Percentiles rank a stretch among this genome's conserved stretches.
Evolutionary conservation across 2,797 vertebrate species (phyloP).

Genomic region (Pantherophis alleghaniensis): DNA sequence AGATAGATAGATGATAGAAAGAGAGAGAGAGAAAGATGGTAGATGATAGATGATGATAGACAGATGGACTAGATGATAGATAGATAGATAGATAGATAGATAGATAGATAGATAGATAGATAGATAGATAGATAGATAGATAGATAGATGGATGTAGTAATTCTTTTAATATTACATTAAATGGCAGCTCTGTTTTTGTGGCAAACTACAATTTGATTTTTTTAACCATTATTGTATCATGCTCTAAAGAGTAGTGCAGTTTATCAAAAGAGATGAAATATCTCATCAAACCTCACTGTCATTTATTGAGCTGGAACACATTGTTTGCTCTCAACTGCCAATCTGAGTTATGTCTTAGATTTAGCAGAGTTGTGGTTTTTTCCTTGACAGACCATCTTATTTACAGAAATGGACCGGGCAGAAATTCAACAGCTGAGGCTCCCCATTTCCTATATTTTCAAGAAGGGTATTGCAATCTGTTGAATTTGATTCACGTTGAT

Average conservation of each 20-base stretch:
- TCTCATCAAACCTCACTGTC: slow-evolving; percentile 60
- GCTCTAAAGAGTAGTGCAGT: slow-evolving; percentile 55
- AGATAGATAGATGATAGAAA: neutral
- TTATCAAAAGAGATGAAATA: slow-evolving; percentile 45
- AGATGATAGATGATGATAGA: neutral
- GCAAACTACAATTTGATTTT: slow-evolving; percentile 39
- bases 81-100: too few relatives aligned
- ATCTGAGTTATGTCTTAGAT: slow-evolving; percentile 54
- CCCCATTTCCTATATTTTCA: neutral
- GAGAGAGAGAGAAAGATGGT: too few relatives aligned
- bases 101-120: too few relatives aligned
- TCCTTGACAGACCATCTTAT: neutral
- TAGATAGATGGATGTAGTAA: neutral
- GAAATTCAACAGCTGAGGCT: neutral
- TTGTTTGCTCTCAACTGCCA: slow-evolving; percentile 60
- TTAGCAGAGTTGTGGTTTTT: slow-evolving; percentile 5
- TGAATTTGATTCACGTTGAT: slow-evolving; percentile 50
- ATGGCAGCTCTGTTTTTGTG: slow-evolving; percentile 18
- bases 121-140: neutral
- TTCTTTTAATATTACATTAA: slow-evolving; percentile 13
- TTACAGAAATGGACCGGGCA: neutral
- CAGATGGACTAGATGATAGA: neutral
- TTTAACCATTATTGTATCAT: slow-evolving; percentile 33
- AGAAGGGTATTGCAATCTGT: neutral
- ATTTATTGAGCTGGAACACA: slow-evolving; percentile 64